Evolutionary conservation across 2,888 invertebrate species (phyloP).

Genomic region (Girardia tigrina): DNA sequence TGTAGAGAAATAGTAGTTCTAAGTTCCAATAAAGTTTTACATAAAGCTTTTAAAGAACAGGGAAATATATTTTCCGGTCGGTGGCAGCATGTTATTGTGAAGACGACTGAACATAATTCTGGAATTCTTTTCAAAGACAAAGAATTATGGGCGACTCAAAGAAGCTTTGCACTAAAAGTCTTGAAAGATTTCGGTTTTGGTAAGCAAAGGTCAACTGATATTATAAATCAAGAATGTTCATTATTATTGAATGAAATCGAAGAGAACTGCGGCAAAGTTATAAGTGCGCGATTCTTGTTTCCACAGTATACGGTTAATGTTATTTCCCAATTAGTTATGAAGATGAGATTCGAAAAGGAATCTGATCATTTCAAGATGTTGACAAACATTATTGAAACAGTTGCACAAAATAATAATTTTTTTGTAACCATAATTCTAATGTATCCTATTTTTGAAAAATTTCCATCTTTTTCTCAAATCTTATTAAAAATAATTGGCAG

Average conservation of each 20-base stretch:
- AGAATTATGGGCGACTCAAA: conserved; percentile 28
- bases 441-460: conserved; percentile 8
- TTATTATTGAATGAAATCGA: not conserved
- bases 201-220: conserved; percentile 26
- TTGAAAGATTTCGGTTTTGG: conserved; percentile 28
- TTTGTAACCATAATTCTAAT: not conserved
- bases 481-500: not conserved
- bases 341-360: conserved; percentile 2
- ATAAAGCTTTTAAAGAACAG: conserved; percentile 25
- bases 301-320: conserved; percentile 26
- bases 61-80: not conserved
- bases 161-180: conserved; percentile 32
- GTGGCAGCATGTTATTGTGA: not conserved
- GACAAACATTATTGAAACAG: not conserved
- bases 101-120: not conserved
- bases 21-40: conserved; percentile 18
- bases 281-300: not conserved
- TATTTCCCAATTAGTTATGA: conserved; percentile 21
- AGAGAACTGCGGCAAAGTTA: not conserved
- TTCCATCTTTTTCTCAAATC: not conserved
- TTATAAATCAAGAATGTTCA: not conserved
- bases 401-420: not conserved
- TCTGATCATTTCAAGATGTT: not conserved
- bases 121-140: conserved; percentile 11
- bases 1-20: conserved; percentile 26